Evolutionary conservation across 2,888 invertebrate species (phyloP).

Genomic region (Pristionchus arcanus): DNA sequence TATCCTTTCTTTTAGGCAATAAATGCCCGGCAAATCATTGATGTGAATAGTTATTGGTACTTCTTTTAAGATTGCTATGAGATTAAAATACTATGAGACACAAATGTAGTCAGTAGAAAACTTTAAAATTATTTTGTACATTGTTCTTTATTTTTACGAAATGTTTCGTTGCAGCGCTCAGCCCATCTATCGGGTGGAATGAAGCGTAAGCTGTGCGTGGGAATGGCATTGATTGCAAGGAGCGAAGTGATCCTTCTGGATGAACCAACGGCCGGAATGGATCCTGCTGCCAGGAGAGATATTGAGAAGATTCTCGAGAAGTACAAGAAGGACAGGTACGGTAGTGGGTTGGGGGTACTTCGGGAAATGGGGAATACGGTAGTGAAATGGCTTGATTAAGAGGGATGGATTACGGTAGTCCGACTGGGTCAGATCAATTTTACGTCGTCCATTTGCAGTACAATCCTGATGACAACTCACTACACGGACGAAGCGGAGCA

Average conservation of each 20-base stretch:
- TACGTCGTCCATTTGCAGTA: constrained; percentile 57
- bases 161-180: not conserved
- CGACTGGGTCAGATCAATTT: not conserved
- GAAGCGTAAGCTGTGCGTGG: constrained; percentile 76
- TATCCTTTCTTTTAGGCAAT: too few relatives aligned
- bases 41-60: not conserved
- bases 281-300: constrained; percentile 65
- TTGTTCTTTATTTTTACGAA: not conserved
- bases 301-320: constrained; percentile 66
- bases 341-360: not conserved
- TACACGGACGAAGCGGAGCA: constrained; percentile 78
- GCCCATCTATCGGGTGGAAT: constrained; percentile 68
- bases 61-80: too few relatives aligned
- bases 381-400: not conserved
- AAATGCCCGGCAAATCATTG: too few relatives aligned
- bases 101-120: not conserved
- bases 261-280: constrained; percentile 75
- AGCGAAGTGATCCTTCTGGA: constrained; percentile 73
- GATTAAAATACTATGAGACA: not conserved
- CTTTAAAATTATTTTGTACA: too few relatives aligned
- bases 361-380: not conserved
- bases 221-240: constrained; percentile 73
- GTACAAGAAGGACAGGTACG: constrained; percentile 63
- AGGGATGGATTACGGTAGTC: not conserved
- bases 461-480: constrained; percentile 76